A percentile compares a stretch with the other conserved stretches of the same genome.
These are phyloP conservation scores for Seriola dumerili DNA, from an alignment of 2,113 vertebrate species.

Conservation along the genomic window DNA sequence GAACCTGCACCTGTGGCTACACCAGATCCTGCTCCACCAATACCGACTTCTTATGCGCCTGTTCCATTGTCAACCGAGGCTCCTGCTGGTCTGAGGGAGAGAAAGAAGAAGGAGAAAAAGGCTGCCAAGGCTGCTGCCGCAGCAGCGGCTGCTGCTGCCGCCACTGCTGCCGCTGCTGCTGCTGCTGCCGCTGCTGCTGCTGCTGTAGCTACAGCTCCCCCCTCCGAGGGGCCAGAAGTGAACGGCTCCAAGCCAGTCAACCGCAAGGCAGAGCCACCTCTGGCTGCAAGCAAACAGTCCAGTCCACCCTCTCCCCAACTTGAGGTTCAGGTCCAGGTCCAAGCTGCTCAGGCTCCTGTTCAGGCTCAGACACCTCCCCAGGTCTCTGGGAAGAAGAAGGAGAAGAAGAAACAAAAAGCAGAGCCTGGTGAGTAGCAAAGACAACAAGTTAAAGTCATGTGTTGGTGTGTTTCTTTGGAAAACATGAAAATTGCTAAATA, in stretches of 20 bases:
- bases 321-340: constrained; percentile 67
- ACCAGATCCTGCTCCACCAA: constrained; percentile 59
- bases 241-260: constrained; percentile 88
- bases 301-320: constrained; percentile 80
- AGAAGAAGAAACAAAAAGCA: constrained; percentile 94
- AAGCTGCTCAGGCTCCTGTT: constrained; percentile 56
- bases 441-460: not conserved
- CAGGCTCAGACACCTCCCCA: constrained; percentile 77
- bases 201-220: constrained; percentile 48
- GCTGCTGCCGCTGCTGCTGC: not conserved
- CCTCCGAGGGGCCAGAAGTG: constrained; percentile 80
- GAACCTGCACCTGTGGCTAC: constrained; percentile 63
- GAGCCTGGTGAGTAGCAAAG: constrained; percentile 77
- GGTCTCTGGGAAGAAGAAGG: constrained; percentile 88
- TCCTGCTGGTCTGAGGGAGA: constrained; percentile 85
- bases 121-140: constrained; percentile 70
- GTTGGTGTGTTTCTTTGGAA: not conserved
- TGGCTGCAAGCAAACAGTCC: constrained; percentile 89
- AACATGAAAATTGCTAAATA: not conserved
- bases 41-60: constrained; percentile 57
- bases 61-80: constrained; percentile 78
- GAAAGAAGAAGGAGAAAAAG: constrained; percentile 97
- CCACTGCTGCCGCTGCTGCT: not conserved
- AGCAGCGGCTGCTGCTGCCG: not conserved
- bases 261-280: constrained; percentile 86